These are phyloP conservation scores for Pristionchus exspectatus DNA, from an alignment of 2,888 invertebrate species.

Conservation along the genomic window DNA sequence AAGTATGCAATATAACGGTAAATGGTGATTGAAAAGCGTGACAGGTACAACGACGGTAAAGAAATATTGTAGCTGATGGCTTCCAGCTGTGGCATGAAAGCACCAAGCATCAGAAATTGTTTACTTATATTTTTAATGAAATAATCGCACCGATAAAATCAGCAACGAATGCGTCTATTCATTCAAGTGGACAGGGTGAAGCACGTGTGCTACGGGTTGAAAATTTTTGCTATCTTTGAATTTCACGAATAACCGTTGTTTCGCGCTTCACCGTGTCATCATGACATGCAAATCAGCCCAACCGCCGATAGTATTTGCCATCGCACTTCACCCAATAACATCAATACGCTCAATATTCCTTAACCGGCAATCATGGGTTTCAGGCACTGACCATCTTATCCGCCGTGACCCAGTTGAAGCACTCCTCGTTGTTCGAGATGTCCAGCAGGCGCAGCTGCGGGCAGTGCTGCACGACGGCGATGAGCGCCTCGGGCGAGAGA, in stretches of 20 bases:
- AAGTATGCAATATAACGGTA: too few relatives aligned
- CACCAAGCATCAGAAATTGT: not conserved
- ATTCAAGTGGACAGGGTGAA: not conserved
- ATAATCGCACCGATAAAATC: not conserved
- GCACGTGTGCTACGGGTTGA: not conserved
- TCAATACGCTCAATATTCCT: too few relatives aligned
- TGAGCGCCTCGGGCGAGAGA: conserved; percentile 59
- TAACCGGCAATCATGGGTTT: too few relatives aligned
- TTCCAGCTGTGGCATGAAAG: not conserved
- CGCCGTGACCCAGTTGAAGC: conserved; percentile 58
- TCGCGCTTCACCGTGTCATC: not conserved
- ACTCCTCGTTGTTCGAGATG: conserved; percentile 62
- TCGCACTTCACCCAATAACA: too few relatives aligned
- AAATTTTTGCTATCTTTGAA: too few relatives aligned
- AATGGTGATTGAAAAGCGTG: not conserved
- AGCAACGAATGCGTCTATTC: not conserved
- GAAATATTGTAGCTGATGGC: not conserved
- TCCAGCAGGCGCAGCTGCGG: conserved; percentile 60
- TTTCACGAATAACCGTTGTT: too few relatives aligned
- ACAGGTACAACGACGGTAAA: not conserved
- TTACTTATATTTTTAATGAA: not conserved
- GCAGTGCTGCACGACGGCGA: conserved; percentile 56
- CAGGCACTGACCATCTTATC: conserved; percentile 54
- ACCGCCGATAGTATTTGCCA: not conserved
- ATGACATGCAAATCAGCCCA: not conserved